Evolutionary conservation across 2,888 invertebrate genomes (phyloP).

Genomic region (Ceramica pisi): DNA sequence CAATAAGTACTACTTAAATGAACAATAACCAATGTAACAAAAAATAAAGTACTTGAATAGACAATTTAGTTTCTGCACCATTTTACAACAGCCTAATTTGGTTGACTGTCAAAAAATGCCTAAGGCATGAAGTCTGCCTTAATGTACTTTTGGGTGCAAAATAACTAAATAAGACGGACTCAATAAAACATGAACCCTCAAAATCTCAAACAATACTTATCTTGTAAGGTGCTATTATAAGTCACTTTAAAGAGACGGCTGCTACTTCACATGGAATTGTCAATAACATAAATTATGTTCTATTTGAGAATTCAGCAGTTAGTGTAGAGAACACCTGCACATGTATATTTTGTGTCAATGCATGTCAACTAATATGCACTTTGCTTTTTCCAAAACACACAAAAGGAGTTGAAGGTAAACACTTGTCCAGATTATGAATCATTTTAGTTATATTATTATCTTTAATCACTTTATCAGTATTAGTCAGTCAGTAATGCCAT

Average conservation of each 20-base stretch:
- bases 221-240: neutral
- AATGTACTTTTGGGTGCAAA: too few relatives aligned
- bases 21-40: too few relatives aligned
- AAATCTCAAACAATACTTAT: neutral
- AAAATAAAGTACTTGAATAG: too few relatives aligned
- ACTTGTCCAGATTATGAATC: constrained; percentile 57
- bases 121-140: too few relatives aligned
- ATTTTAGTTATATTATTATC: constrained; percentile 51
- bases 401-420: constrained; percentile 88
- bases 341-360: constrained; percentile 43
- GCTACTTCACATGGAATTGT: neutral
- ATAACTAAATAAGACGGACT: too few relatives aligned
- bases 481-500: constrained; percentile 32
- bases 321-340: constrained; percentile 42
- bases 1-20: too few relatives aligned
- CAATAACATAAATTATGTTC: too few relatives aligned
- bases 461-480: constrained; percentile 50
- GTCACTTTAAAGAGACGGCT: neutral
- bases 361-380: constrained; percentile 79
- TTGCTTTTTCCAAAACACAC: constrained; percentile 83
- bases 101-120: too few relatives aligned
- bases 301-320: constrained; percentile 6
- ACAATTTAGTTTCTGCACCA: too few relatives aligned
- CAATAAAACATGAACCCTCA: neutral
- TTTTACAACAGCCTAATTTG: too few relatives aligned